Conservation (phyloP, 2,797 vertebrate genomes). For the Staurois parvus region DNA sequence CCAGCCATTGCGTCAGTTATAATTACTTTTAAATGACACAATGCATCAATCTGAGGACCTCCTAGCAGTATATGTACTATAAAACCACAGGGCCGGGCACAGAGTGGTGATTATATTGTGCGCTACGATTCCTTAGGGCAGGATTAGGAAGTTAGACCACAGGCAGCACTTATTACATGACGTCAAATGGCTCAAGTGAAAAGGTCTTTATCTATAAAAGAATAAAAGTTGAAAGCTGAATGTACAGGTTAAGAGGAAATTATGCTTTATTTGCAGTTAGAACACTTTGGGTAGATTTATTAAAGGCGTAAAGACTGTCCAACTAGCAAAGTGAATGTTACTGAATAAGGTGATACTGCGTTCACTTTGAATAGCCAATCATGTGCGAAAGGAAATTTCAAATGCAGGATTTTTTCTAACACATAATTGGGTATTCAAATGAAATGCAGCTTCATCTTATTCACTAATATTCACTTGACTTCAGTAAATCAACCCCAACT, state of each 20-base stretch:
- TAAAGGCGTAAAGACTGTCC: too few species aligned
- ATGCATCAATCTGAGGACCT: neutral
- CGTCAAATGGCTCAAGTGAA: conserved; percentile 18
- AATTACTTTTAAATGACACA: conserved; percentile 1
- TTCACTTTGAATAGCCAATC: too few species aligned
- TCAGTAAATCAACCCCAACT: too few species aligned
- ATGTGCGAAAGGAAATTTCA: too few species aligned
- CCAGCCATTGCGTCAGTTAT: neutral
- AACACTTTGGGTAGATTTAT: too few species aligned
- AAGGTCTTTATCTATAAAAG: neutral
- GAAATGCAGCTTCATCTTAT: too few species aligned
- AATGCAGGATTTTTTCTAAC: too few species aligned
- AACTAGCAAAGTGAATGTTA: too few species aligned
- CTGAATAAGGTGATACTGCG: too few species aligned
- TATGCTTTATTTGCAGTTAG: too few species aligned
- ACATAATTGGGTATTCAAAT: too few species aligned
- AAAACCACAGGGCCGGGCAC: conserved; percentile 1
- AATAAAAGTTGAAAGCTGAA: conserved; percentile 18
- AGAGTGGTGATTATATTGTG: conserved; percentile 15
- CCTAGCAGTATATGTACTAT: neutral
- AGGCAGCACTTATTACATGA: conserved; percentile 10
- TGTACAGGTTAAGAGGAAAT: neutral
- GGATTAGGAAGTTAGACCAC: conserved; percentile 35
- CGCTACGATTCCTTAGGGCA: conserved; percentile 18
- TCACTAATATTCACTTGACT: too few species aligned